A percentile compares a stretch with the other conserved stretches of the same genome.
Conservation (phyloP, 2,888 invertebrate genomes). For the Euproctis similis region DNA sequence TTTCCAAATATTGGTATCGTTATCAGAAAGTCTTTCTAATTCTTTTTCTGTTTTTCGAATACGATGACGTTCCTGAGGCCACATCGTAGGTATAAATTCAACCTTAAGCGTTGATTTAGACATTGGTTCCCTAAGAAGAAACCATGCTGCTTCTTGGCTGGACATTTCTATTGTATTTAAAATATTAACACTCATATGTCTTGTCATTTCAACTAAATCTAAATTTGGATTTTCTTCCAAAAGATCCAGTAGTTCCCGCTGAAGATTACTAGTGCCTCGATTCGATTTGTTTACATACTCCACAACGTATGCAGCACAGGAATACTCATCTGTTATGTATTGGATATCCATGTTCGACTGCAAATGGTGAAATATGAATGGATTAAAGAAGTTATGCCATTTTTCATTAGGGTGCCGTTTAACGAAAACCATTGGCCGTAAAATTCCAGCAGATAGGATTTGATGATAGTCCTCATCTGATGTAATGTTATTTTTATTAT, state of each 20-base stretch:
- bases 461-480: slow-evolving; percentile 20
- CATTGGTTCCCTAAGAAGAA: slow-evolving; percentile 22
- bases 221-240: slow-evolving; percentile 17
- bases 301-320: slow-evolving; percentile 39
- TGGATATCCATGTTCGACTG: slow-evolving; percentile 32
- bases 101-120: slow-evolving; percentile 12
- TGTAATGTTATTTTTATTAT: slow-evolving; percentile 14
- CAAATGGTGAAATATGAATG: slow-evolving; percentile 16
- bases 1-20: slow-evolving; percentile 27
- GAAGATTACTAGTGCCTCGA: slow-evolving; percentile 32
- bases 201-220: slow-evolving; percentile 14
- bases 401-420: slow-evolving; percentile 26
- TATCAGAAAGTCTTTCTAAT: slow-evolving; percentile 25
- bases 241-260: slow-evolving; percentile 19
- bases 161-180: slow-evolving; percentile 38
- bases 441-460: slow-evolving; percentile 5
- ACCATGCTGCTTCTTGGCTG: slow-evolving; percentile 39
- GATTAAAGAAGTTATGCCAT: slow-evolving; percentile 33
- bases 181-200: slow-evolving; percentile 18
- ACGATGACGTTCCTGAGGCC: slow-evolving; percentile 30
- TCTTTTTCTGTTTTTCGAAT: slow-evolving; percentile 19
- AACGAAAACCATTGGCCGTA: slow-evolving; percentile 23
- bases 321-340: slow-evolving; percentile 18
- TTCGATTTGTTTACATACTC: slow-evolving; percentile 39
- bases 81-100: slow-evolving; percentile 25